These are phyloP conservation scores for Arion vulgaris DNA, from an alignment of 1,140 invertebrate species.

Conservation along the genomic window DNA sequence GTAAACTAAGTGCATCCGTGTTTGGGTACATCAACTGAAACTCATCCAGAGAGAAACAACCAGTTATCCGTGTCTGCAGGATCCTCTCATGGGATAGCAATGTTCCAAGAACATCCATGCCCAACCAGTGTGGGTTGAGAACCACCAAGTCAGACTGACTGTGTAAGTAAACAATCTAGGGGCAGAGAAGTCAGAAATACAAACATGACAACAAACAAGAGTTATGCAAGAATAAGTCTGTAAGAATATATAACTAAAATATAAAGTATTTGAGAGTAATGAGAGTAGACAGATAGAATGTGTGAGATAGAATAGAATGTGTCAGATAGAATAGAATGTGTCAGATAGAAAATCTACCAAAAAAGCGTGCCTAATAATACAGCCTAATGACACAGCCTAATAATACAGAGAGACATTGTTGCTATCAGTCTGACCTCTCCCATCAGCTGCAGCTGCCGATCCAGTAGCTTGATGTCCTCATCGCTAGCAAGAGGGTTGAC, in stretches of 20 bases:
- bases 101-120: conserved; percentile 81
- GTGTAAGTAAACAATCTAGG: conserved; percentile 73
- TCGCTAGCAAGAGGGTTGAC: conserved; percentile 82
- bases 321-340: no score
- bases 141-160: conserved; percentile 81
- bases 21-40: conserved; percentile 84
- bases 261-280: no score
- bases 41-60: conserved; percentile 85
- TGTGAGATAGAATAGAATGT: no score
- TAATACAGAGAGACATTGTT: no score
- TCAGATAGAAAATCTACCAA: no score
- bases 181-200: no score
- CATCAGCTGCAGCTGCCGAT: conserved; percentile 81
- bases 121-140: conserved; percentile 83
- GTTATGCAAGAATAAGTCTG: no score
- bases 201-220: no score
- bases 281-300: no score
- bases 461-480: conserved; percentile 79
- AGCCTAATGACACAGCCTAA: no score
- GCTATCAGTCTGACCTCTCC: conserved; percentile 76
- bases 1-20: conserved; percentile 75
- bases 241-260: no score
- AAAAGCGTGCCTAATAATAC: no score
- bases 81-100: conserved; percentile 81
- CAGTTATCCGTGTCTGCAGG: conserved; percentile 80